Base-by-base conservation (phyloP, 2,888 invertebrate species). In the Apodemia mormo region DNA sequence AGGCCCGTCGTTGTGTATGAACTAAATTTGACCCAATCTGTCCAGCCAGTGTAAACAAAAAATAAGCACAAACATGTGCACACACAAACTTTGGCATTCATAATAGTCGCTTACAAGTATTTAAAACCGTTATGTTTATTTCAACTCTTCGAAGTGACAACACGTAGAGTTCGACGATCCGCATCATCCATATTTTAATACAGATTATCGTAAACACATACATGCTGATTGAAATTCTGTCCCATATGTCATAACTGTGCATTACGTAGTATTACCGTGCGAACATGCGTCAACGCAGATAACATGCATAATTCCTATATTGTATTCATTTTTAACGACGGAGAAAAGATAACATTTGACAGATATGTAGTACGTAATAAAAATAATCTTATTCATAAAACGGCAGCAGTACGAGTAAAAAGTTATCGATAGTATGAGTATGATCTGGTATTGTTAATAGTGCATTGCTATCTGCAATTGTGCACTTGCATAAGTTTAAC, bases 151-250 rank as follows among this genome's bases (percentile, higher is more conserved):
- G 33, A 30, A 12, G 30, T 22, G 30, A 30, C 58, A 29, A 29
- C 61, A 61, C 61, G 61, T 61, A 61, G 61, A 58, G 58, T 58
- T 58, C 58, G 58, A 61, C 61, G 33, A 33, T 61, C 61, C 12
- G 12, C 61, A 30, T 61, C 61, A 33, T 33, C 33, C 61, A 61
- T 61, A 61, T 30, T 9, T 33, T 33, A 61, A 33, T 33, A 12
- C 61, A 61, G 61, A 61, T 61, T 61, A 61, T 61, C 61, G 58
- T 58, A 58, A 52, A 52, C n/a, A 52, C 14, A 56, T 58, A 58
- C 58, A 12, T 30, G 6, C 61, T 61, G 33, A 61, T 61, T 61
- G 33, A 61, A 61, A 61, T 61, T 29, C 61, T 33, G 61, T 29
- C 5, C 33, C 61, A 61, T 33, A 33, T 61, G 61, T 33, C 33